phyloP scores from a whole-genome alignment of 1,140 invertebrate species.

The Paralvinella palmiformis region DNA sequence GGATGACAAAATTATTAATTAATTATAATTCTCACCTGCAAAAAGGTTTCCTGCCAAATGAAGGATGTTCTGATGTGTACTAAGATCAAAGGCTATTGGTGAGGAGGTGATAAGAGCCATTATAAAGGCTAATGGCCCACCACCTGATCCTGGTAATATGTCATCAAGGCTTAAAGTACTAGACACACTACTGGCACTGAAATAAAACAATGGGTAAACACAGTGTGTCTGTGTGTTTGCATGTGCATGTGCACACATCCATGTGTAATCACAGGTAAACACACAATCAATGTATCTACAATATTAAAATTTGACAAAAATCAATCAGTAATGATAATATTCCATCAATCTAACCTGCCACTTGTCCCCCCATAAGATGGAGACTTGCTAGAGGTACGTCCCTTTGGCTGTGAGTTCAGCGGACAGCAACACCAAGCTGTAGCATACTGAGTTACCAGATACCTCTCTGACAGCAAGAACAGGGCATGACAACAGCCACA shows the following conservation, averaged over 20 bases:
- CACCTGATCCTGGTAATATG: slow-evolving; percentile 22
- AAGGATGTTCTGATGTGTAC: slow-evolving; percentile 59
- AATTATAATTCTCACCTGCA: slow-evolving; percentile 49
- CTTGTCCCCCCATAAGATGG: neutral
- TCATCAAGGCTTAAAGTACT: slow-evolving; percentile 3
- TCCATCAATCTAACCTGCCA: neutral
- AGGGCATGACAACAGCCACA: slow-evolving; percentile 52
- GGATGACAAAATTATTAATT: too few species aligned
- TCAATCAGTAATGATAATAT: too few species aligned
- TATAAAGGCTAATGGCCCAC: slow-evolving; percentile 50
- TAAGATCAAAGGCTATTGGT: slow-evolving; percentile 58
- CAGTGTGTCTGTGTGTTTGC: too few species aligned
- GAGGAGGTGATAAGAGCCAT: slow-evolving; percentile 58
- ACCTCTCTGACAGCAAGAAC: slow-evolving; percentile 47
- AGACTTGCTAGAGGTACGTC: neutral
- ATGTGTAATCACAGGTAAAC: too few species aligned
- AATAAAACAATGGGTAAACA: too few species aligned
- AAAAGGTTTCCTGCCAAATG: slow-evolving; percentile 62
- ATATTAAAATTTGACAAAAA: too few species aligned
- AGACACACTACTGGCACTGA: neutral
- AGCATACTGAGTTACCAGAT: slow-evolving; percentile 47
- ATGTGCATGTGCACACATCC: too few species aligned
- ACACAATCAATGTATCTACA: too few species aligned
- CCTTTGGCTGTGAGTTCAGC: slow-evolving; percentile 11
- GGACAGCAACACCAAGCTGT: slow-evolving; percentile 49